Conservation (phyloP, 2,888 invertebrate species). For the Pandemis heparana region DNA sequence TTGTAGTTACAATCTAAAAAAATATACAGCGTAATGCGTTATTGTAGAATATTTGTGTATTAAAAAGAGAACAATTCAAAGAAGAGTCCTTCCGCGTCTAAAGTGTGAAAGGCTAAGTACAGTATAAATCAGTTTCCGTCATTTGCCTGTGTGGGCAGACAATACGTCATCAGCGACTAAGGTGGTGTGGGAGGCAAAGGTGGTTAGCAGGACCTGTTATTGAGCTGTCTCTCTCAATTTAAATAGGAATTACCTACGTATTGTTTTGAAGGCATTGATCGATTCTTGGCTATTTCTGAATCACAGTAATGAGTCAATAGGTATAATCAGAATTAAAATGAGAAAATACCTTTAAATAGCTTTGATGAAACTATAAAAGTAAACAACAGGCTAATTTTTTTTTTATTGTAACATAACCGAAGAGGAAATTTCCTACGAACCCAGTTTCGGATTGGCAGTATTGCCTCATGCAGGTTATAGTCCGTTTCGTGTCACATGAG, state of each 20-base stretch:
- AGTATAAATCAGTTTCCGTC: conserved; percentile 62
- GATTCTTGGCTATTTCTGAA: not conserved
- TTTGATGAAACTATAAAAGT: not conserved
- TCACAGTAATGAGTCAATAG: not conserved
- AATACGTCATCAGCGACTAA: conserved; percentile 61
- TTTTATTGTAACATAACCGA: not conserved
- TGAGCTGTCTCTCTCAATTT: conserved; percentile 13
- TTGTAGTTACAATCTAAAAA: no score
- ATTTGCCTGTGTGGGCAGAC: conserved; percentile 64
- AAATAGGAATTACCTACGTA: conserved; percentile 3
- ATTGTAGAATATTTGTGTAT: not conserved
- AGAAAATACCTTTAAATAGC: not conserved
- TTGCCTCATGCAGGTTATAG: conserved; percentile 14
- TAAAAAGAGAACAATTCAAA: not conserved
- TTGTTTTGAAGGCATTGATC: conserved; percentile 14
- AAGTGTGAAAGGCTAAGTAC: conserved; percentile 39
- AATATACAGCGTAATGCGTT: not conserved
- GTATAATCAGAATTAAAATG: not conserved
- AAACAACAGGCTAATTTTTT: not conserved
- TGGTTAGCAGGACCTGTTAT: conserved; percentile 52
- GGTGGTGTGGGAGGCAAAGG: conserved; percentile 52
- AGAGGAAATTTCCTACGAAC: not conserved
- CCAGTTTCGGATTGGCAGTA: conserved; percentile 1
- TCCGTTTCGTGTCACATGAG: conserved; percentile 46
- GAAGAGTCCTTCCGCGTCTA: conserved; percentile 4